Evolutionary conservation across 2,888 invertebrate species (phyloP).

Genomic region (Chrysomela aeneicollis): DNA sequence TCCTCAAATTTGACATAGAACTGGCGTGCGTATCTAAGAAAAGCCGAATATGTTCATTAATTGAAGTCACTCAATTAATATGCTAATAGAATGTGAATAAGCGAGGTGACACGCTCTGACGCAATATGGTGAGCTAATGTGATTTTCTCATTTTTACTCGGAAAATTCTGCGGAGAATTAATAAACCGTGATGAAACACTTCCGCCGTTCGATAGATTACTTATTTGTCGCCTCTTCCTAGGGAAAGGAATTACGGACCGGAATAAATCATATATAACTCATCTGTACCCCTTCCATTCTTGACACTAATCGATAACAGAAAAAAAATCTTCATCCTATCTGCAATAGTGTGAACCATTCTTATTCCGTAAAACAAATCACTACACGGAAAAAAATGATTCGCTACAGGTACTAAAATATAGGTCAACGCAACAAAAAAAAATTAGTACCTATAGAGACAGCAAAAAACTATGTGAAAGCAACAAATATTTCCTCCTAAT

Average conservation of each 20-base stretch:
- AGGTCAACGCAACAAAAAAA: no score
- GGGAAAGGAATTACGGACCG: neutral
- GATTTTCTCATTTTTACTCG: neutral
- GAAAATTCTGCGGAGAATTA: neutral
- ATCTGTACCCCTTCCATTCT: no score
- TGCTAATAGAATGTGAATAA: constrained; percentile 22
- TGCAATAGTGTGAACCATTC: no score
- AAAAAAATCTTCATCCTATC: no score
- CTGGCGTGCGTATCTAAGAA: neutral
- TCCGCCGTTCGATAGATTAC: neutral
- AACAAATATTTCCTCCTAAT: no score
- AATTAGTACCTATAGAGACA: no score
- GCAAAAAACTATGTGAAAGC: no score
- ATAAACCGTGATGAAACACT: neutral
- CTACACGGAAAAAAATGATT: no score
- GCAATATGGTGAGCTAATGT: neutral
- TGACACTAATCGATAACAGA: no score
- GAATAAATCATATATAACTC: no score
- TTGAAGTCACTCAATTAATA: constrained; percentile 28
- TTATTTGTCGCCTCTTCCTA: neutral
- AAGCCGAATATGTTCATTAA: constrained; percentile 17
- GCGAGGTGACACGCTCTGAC: constrained; percentile 5
- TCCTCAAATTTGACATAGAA: neutral
- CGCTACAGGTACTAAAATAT: no score
- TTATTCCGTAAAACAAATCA: no score